Evolutionary conservation across 2,113 vertebrate genomes (phyloP).

Genomic region (Oryzias curvinotus): DNA sequence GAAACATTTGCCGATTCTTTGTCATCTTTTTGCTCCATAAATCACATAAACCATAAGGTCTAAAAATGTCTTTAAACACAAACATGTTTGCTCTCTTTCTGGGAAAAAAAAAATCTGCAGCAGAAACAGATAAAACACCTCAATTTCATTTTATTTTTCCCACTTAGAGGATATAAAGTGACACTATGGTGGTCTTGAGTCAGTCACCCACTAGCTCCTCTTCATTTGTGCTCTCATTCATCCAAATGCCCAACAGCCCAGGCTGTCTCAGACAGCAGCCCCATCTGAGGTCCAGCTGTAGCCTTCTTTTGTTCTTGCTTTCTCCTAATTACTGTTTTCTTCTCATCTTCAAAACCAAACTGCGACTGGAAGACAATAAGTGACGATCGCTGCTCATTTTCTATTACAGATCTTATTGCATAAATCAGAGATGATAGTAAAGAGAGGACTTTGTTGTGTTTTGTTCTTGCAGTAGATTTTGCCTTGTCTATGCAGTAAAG

Average conservation of each 20-base stretch:
- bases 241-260: slow-evolving; percentile 31
- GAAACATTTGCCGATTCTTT: slow-evolving; percentile 42
- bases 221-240: slow-evolving; percentile 43
- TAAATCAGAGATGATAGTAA: slow-evolving; percentile 27
- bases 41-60: slow-evolving; percentile 43
- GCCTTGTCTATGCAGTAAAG: not conserved
- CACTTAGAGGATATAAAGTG: slow-evolving; percentile 37
- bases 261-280: slow-evolving; percentile 33
- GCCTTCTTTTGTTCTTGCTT: slow-evolving; percentile 25
- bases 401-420: slow-evolving; percentile 16
- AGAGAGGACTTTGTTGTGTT: not conserved
- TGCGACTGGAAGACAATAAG: slow-evolving; percentile 37
- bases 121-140: slow-evolving; percentile 39
- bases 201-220: slow-evolving; percentile 15
- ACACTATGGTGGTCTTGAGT: slow-evolving; percentile 33
- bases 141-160: slow-evolving; percentile 19
- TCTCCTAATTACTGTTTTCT: slow-evolving; percentile 64
- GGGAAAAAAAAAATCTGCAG: slow-evolving; percentile 13
- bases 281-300: slow-evolving; percentile 28
- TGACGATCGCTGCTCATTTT: slow-evolving; percentile 32
- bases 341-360: slow-evolving; percentile 44
- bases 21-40: slow-evolving; percentile 63
- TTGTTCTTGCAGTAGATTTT: not conserved
- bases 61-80: slow-evolving; percentile 33
- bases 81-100: slow-evolving; percentile 23